Percentiles rank a stretch among this genome's conserved stretches.
Evolutionary conservation across 2,113 vertebrate species (phyloP).

Genomic region (Nanorana parkeri): DNA sequence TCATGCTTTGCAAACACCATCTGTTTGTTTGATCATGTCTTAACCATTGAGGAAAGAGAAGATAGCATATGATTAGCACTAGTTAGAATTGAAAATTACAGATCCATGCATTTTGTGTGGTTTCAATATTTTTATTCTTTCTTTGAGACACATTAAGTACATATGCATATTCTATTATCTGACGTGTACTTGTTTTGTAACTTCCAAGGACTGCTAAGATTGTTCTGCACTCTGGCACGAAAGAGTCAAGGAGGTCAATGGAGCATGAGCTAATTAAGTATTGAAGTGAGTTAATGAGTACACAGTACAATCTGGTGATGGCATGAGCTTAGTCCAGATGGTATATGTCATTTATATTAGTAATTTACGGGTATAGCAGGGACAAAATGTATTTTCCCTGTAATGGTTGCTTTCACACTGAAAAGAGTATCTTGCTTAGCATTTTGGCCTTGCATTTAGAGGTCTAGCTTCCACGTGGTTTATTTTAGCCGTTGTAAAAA

Average conservation of each 20-base stretch:
- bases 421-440: no score
- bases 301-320: not conserved
- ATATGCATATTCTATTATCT: no score
- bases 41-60: not conserved
- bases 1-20: slow-evolving; percentile 5
- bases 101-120: no score
- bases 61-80: not conserved
- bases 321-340: not conserved
- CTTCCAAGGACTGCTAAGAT: not conserved
- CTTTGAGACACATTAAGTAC: no score
- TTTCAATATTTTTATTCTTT: not conserved
- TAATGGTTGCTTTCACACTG: not conserved
- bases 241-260: slow-evolving; percentile 4
- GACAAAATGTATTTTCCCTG: not conserved
- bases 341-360: not conserved
- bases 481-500: no score
- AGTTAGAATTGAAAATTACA: no score
- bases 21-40: not conserved
- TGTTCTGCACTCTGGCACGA: not conserved
- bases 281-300: slow-evolving; percentile 13
- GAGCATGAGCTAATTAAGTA: slow-evolving; percentile 5
- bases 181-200: not conserved
- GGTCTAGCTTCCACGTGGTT: no score
- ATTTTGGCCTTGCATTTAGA: no score
- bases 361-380: not conserved